Evolutionary conservation across 2,888 invertebrate species (phyloP).

Genomic region (Chromoteleia sp.): DNA sequence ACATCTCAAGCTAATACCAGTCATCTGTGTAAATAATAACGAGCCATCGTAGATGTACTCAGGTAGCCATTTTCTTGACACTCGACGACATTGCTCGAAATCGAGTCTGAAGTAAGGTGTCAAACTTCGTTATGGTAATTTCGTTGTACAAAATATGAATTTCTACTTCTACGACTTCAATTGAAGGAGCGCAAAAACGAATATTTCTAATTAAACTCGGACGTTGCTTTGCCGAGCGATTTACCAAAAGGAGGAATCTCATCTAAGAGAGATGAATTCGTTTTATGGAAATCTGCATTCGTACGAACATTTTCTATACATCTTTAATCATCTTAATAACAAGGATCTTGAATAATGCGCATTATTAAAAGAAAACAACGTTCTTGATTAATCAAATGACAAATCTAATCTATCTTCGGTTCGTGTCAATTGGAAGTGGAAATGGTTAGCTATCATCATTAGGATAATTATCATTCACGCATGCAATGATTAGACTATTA

Average conservation of each 20-base stretch:
- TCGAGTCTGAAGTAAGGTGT: slow-evolving; percentile 7
- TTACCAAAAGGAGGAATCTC: background rate
- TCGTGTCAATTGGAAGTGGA: slow-evolving; percentile 6
- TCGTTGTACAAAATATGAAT: background rate
- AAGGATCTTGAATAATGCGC: slow-evolving; percentile 45
- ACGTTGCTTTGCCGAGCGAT: background rate
- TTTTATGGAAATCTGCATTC: slow-evolving; percentile 35
- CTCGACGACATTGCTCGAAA: slow-evolving; percentile 56
- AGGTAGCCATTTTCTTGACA: slow-evolving; percentile 65
- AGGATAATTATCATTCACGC: slow-evolving; percentile 39
- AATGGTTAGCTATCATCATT: slow-evolving; percentile 29
- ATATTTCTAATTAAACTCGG: background rate
- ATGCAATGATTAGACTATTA: slow-evolving; percentile 29
- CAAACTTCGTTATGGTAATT: slow-evolving; percentile 54
- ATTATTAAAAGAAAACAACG: slow-evolving; percentile 22
- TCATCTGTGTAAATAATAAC: slow-evolving; percentile 55
- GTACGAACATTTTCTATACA: slow-evolving; percentile 8
- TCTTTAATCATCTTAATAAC: slow-evolving; percentile 42
- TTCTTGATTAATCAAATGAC: slow-evolving; percentile 46
- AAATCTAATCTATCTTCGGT: slow-evolving; percentile 35
- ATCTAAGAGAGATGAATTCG: slow-evolving; percentile 1
- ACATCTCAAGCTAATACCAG: slow-evolving; percentile 44
- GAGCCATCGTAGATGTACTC: slow-evolving; percentile 25
- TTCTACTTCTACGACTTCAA: background rate
- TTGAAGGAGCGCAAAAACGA: background rate